phyloP scores from a whole-genome alignment of 2,797 vertebrate genomes.

The Ceryle rudis region DNA sequence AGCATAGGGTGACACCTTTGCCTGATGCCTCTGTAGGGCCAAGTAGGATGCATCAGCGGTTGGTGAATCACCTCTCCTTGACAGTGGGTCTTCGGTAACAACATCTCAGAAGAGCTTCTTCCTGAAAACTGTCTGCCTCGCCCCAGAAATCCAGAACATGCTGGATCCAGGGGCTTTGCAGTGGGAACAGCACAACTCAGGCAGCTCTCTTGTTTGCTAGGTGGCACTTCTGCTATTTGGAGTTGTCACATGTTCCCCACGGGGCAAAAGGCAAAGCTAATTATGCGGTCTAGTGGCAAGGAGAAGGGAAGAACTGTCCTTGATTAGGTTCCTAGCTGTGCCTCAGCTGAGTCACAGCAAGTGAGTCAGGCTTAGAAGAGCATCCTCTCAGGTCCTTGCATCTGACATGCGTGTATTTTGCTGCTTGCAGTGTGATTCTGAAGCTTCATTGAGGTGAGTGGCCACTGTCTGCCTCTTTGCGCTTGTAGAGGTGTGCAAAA shows the following conservation, averaged over 20 bases:
- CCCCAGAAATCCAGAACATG: not conserved
- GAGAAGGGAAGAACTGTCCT: not conserved
- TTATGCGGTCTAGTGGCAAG: not conserved
- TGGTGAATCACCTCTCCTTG: not conserved
- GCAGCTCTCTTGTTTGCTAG: not conserved
- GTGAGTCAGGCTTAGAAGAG: not conserved
- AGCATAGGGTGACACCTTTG: not conserved
- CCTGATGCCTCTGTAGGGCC: not conserved
- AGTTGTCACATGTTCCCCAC: rapidly evolving
- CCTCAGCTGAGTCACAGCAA: not conserved
- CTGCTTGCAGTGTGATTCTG: not conserved
- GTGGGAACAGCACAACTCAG: not conserved
- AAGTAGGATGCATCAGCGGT: rapidly evolving
- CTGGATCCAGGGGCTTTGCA: not conserved
- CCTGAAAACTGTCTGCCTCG: not conserved
- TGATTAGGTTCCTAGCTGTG: not conserved
- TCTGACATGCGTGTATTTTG: not conserved
- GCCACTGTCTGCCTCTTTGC: not conserved
- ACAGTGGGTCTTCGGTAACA: not conserved
- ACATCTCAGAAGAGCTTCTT: not conserved
- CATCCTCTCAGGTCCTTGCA: not conserved
- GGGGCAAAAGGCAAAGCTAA: not conserved
- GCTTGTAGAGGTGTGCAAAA: not conserved
- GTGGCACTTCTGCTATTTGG: not conserved
- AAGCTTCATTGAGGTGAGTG: not conserved